Evolutionary conservation across 2,888 invertebrate genomes (phyloP), one percentile per base, ranked within the genome.

Genomic region (Cyaniris semiargus): DNA sequence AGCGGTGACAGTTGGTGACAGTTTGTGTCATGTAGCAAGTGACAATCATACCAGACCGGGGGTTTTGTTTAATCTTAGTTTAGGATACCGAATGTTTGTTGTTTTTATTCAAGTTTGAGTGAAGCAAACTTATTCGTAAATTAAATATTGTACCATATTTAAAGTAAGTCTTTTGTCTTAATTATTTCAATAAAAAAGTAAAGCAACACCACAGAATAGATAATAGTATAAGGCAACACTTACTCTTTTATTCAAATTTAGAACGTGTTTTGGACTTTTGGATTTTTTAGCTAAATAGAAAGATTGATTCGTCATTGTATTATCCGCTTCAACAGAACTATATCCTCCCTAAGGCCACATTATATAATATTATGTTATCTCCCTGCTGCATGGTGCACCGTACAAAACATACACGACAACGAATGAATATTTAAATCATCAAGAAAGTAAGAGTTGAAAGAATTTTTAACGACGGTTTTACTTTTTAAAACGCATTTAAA

Each of bases 391-490:
- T 53, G 18, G 5, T 53, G 15, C 53, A 53, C 18, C 53, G 53
- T 18, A 53, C 18, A 18, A 53, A 53, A 18, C 53, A 53, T 84
- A 83, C 83, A 84, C 87, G 91, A 91, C 91, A 91, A 88, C 80
- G 81, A 82, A 86, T 88, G 88, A 90, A 87, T 90, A 88, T 89
- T 87, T 84, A 85, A 86, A 87, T 79, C 77, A 80, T 80, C 79
- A 78, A 75, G 78, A 79, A 79, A 78, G 66, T 66, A 66, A 66
- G 66, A 27, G 66, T 66, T 27, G 27, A 66, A 13, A 27, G 66
- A 66, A 27, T 66, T 66, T 66, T 27, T 66, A 79, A 78, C 34
- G 31, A 71, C 38, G 77, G 27, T 48, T 76, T 76, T 23, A 44
- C 38, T 60, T 70, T 44, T 53, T 48, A 27, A 48, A 48, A n/a